Conservation (phyloP, 2,797 vertebrate genomes). For the Etheostoma nigrum region DNA sequence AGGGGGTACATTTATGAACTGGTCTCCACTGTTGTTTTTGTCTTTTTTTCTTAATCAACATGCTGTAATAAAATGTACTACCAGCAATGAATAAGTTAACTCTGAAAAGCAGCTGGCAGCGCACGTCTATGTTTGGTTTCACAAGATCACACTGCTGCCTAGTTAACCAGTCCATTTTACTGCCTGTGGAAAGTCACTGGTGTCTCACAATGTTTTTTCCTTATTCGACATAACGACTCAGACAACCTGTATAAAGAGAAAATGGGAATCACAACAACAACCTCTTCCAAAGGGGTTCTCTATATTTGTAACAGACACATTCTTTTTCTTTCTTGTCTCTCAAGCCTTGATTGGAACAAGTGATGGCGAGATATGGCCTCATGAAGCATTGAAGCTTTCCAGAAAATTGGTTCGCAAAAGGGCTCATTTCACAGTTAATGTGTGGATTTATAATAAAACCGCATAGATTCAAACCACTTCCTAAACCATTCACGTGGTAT, state of each 20-base stretch:
- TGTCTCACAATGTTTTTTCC: slow-evolving; percentile 46
- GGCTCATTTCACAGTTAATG: too few relatives aligned
- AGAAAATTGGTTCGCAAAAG: too few relatives aligned
- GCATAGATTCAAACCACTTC: too few relatives aligned
- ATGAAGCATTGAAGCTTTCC: too few relatives aligned
- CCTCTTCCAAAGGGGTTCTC: slow-evolving; percentile 28
- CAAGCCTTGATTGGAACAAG: background rate
- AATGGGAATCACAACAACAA: slow-evolving; percentile 20
- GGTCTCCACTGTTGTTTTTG: background rate
- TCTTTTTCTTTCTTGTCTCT: background rate
- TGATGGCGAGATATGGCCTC: too few relatives aligned
- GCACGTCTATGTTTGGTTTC: slow-evolving; percentile 65
- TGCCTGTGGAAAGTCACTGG: slow-evolving; percentile 51
- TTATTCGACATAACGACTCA: slow-evolving; percentile 62
- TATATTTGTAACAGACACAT: background rate
- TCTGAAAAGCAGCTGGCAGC: slow-evolving; percentile 6
- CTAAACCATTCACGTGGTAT: too few relatives aligned
- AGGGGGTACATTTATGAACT: background rate
- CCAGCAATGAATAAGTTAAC: background rate
- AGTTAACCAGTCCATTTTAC: slow-evolving; percentile 56
- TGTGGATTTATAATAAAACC: too few relatives aligned
- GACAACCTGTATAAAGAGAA: slow-evolving; percentile 45
- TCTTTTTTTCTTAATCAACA: slow-evolving; percentile 2
- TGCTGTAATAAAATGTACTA: slow-evolving; percentile 10
- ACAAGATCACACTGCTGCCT: slow-evolving; percentile 37